Evolutionary conservation across 2,113 vertebrate genomes (phyloP), one percentile per base, ranked within the genome.

Genomic region (Leiothrix lutea): DNA sequence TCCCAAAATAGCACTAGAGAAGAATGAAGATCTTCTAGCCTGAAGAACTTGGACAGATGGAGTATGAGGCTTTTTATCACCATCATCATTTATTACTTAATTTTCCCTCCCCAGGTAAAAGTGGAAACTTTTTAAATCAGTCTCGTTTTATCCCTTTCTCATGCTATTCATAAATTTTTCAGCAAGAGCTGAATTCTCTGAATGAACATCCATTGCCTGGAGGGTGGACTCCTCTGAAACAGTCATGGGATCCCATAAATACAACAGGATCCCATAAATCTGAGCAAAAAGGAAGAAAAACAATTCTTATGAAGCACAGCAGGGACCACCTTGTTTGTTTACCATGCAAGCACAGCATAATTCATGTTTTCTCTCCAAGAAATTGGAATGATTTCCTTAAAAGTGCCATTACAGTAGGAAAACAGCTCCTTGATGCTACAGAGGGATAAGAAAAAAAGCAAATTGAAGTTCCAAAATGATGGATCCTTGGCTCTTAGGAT

Each of bases 341-440:
- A 51, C 50, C 50, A 47, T 0, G 1, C 8, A 48, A 65, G 33
- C 5, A 42, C 0, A 11, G 44, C 48, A 74, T 0, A 2, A 6
- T 73, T 45, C 0, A 0, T 23, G 38, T 48, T 67, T 80, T 78
- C 31, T 60, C 33, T 70, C 35, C 28, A 36, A 87, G 77, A 91
- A 80, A 7, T 53, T 1, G 0, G 20, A 61, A 57, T 65, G 60
- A 50, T 92, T 86, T 81, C 80, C 26, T 85, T 40, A 18, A 51
- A 79, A 57, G 29, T 26, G 58, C 11, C 38, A n/a, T 16, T 70
- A 5, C 0, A 1, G 66, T 15, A 13, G 47, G 54, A 58, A 72
- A 73, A 72, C 2, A 26, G 2, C 50, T 86, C 29, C 2, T 82
- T 38, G 38, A 29, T 56, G 48, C 26, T 79, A 14, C 31, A 15